Evolutionary conservation across 2,888 invertebrate genomes (phyloP).

Genomic region (Copidosoma aretas): DNA sequence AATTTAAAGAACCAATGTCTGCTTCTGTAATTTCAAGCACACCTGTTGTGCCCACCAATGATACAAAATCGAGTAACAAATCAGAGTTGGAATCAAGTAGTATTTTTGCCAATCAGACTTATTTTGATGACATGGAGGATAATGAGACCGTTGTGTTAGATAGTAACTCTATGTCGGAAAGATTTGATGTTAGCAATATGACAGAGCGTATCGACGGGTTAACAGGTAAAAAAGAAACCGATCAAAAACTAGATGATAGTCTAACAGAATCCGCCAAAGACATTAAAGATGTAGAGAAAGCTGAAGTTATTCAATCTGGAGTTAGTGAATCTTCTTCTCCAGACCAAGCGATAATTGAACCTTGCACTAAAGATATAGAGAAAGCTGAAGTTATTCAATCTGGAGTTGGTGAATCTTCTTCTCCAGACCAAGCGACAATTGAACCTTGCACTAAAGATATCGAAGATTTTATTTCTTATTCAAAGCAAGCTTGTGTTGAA

Average conservation of each 20-base stretch:
- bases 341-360: slow-evolving; percentile 16
- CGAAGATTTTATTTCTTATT: slow-evolving; percentile 45
- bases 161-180: slow-evolving; percentile 5
- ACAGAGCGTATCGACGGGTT: too few relatives aligned
- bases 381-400: slow-evolving; percentile 16
- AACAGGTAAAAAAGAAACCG: neutral
- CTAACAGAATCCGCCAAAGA: slow-evolving; percentile 1
- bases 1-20: neutral
- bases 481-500: slow-evolving; percentile 51
- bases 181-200: slow-evolving; percentile 24
- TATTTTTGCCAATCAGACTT: slow-evolving; percentile 50
- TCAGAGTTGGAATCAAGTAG: slow-evolving; percentile 48
- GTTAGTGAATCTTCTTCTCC: neutral
- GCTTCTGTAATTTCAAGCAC: neutral
- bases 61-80: slow-evolving; percentile 41
- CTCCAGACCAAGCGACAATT: slow-evolving; percentile 11
- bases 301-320: slow-evolving; percentile 14
- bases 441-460: slow-evolving; percentile 23
- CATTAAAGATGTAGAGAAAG: neutral
- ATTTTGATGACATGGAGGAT: slow-evolving; percentile 49
- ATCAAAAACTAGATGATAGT: slow-evolving; percentile 21
- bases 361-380: slow-evolving; percentile 1
- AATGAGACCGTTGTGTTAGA: slow-evolving; percentile 30
- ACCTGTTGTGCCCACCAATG: neutral
- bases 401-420: slow-evolving; percentile 26